Evolutionary conservation across 2,888 invertebrate species (phyloP).

Genomic region (Laothoe populi): DNA sequence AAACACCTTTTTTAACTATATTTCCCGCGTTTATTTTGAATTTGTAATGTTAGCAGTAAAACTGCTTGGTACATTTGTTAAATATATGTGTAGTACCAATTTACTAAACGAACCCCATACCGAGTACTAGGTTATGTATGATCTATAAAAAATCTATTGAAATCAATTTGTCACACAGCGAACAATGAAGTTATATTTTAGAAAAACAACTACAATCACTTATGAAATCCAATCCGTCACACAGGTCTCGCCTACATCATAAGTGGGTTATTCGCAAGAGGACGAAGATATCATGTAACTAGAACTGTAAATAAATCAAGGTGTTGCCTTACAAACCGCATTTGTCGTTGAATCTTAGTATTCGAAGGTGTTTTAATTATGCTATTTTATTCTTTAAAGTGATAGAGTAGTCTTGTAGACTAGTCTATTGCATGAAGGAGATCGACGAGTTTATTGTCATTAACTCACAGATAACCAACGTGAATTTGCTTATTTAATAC

Average conservation of each 20-base stretch:
- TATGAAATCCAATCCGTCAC: constrained; percentile 33
- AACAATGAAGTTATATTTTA: not conserved
- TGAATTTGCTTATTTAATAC: too few relatives aligned
- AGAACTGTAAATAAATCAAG: constrained; percentile 5
- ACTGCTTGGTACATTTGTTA: too few relatives aligned
- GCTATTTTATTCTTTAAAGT: not conserved
- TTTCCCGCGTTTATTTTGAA: too few relatives aligned
- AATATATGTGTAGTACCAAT: not conserved
- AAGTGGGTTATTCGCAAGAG: constrained; percentile 30
- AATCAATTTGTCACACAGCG: not conserved
- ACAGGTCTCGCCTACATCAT: constrained; percentile 29
- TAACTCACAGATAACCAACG: too few relatives aligned
- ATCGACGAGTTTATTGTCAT: too few relatives aligned
- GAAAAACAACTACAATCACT: not conserved
- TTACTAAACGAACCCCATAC: not conserved
- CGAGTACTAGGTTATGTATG: too few relatives aligned
- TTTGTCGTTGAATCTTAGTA: not conserved
- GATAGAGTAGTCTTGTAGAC: too few relatives aligned
- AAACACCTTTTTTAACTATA: too few relatives aligned
- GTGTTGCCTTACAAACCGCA: constrained; percentile 18
- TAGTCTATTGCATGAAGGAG: too few relatives aligned
- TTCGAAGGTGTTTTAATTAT: not conserved
- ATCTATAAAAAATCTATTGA: not conserved
- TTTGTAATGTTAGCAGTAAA: too few relatives aligned
- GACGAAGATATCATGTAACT: constrained; percentile 21